Conservation (phyloP, 2,888 invertebrate genomes). For the Gasteruption jaculator region DNA sequence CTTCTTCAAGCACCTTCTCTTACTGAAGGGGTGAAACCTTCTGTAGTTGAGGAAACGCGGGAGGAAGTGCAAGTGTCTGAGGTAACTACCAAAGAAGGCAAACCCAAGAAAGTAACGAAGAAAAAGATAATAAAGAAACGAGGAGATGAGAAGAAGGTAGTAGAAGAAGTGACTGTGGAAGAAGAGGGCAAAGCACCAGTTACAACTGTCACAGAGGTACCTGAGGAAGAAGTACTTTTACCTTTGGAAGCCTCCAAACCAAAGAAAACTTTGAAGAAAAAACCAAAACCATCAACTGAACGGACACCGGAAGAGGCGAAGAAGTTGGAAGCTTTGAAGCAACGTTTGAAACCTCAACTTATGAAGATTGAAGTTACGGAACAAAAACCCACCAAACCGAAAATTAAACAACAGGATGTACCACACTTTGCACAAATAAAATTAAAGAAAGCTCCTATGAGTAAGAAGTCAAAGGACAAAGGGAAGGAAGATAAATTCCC, state of each 20-base stretch:
- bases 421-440: constrained; percentile 64
- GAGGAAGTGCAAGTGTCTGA: constrained; percentile 32
- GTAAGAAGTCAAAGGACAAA: constrained; percentile 39
- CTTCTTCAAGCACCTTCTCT: not conserved
- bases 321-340: too few relatives aligned
- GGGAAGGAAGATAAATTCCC: constrained; percentile 45
- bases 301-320: constrained; percentile 54
- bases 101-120: constrained; percentile 40
- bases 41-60: constrained; percentile 39
- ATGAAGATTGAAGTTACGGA: constrained; percentile 59
- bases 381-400: constrained; percentile 57
- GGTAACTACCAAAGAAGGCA: constrained; percentile 48
- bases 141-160: constrained; percentile 22
- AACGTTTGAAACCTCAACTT: constrained; percentile 37
- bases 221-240: constrained; percentile 34
- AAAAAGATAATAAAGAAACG: constrained; percentile 27
- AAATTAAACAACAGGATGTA: constrained; percentile 57
- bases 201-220: constrained; percentile 21
- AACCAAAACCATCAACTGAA: constrained; percentile 21
- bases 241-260: constrained; percentile 32
- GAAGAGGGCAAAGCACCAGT: constrained; percentile 35
- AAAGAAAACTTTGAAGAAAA: constrained; percentile 27
- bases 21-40: constrained; percentile 30
- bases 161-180: constrained; percentile 33
- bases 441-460: constrained; percentile 57